Evolutionary conservation across 2,797 vertebrate genomes (phyloP).

Genomic region (Hypotaenidia okinawae): DNA sequence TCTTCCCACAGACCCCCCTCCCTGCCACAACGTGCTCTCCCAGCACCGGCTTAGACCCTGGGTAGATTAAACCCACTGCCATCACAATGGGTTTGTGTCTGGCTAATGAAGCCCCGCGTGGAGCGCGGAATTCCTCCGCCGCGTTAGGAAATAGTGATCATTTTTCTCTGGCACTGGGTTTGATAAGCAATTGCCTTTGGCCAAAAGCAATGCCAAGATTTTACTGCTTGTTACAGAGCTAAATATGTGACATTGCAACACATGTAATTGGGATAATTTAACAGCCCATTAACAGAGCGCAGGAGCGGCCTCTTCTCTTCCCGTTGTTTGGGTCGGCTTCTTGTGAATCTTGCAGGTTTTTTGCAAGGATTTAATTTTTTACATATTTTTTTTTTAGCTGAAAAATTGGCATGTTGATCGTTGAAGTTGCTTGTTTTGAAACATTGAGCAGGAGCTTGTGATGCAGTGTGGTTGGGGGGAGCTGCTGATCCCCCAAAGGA

Average conservation of each 20-base stretch:
- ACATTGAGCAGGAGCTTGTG: not conserved
- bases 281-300: not conserved
- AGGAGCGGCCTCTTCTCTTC: not conserved
- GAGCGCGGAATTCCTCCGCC: not conserved
- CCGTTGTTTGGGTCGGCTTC: not conserved
- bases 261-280: conserved; percentile 36
- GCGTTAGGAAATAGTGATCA: conserved; percentile 46
- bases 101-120: conserved; percentile 13
- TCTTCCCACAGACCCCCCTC: not conserved
- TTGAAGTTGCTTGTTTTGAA: not conserved
- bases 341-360: not conserved
- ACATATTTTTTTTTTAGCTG: not conserved
- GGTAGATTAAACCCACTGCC: not conserved
- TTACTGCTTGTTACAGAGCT: conserved; percentile 29
- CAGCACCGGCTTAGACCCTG: not conserved
- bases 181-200: conserved; percentile 57
- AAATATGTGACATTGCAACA: conserved; percentile 31
- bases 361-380: not conserved
- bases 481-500: not conserved
- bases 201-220: conserved; percentile 43
- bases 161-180: conserved; percentile 10
- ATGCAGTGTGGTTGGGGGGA: accelerated
- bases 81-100: not conserved
- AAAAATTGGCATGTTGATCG: not conserved
- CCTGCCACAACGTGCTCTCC: not conserved